Evolutionary conservation across 2,888 invertebrate species (phyloP).

Genomic region (Synanthedon andrenaeformis): DNA sequence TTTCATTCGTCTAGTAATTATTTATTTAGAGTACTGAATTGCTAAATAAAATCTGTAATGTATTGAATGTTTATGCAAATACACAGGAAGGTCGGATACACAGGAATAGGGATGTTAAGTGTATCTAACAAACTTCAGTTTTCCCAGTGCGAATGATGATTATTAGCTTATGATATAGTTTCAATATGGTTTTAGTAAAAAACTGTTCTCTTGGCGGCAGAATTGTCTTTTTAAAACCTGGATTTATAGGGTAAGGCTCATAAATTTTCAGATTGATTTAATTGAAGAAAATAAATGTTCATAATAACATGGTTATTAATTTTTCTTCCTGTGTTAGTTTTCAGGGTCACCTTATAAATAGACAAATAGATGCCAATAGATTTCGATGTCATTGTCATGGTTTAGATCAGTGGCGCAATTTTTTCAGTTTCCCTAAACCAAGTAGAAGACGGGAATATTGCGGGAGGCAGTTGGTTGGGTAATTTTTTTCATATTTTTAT

Average conservation of each 20-base stretch:
- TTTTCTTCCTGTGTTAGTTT: slow-evolving; percentile 27
- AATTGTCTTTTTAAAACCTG: slow-evolving; percentile 20
- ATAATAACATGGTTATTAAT: no score
- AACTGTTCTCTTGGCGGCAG: slow-evolving; percentile 16
- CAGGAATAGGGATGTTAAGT: no score
- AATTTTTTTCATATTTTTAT: slow-evolving; percentile 19
- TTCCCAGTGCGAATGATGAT: no score
- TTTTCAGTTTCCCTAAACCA: slow-evolving; percentile 44
- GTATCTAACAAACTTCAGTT: no score
- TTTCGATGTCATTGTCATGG: slow-evolving; percentile 44
- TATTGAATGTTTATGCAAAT: no score
- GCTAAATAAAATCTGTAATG: no score
- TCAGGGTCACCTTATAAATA: slow-evolving; percentile 69
- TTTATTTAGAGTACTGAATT: no score
- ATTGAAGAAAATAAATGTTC: neutral
- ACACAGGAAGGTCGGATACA: no score
- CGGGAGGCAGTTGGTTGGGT: slow-evolving; percentile 83
- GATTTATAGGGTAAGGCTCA: slow-evolving; percentile 22
- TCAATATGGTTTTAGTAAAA: slow-evolving; percentile 33
- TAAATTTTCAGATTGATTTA: neutral
- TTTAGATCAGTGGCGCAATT: slow-evolving; percentile 31
- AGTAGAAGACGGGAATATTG: slow-evolving; percentile 74
- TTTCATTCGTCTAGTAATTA: no score
- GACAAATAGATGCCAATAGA: slow-evolving; percentile 19
- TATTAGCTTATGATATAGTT: neutral